Evolutionary conservation across 2,888 invertebrate species (phyloP).

Genomic region (Parelbella ahira): DNA sequence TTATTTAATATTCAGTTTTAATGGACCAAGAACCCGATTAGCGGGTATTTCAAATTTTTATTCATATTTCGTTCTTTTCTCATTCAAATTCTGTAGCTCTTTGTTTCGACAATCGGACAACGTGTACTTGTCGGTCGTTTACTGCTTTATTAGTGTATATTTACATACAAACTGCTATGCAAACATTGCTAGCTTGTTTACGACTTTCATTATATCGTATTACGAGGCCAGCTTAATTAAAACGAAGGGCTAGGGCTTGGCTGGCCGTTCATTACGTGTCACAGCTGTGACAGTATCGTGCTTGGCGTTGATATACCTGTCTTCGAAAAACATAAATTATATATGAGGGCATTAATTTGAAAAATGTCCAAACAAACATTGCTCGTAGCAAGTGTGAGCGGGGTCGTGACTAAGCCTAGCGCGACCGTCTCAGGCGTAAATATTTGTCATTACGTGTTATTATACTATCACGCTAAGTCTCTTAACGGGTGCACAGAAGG

Average conservation of each 20-base stretch:
- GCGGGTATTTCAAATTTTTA: constrained; percentile 6
- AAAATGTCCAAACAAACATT: too few species aligned
- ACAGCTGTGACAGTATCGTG: constrained; percentile 13
- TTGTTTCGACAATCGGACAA: constrained; percentile 4
- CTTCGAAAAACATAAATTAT: not conserved
- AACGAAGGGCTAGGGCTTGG: constrained; percentile 30
- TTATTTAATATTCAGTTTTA: constrained; percentile 15
- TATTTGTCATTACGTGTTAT: too few species aligned
- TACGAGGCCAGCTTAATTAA: constrained; percentile 38
- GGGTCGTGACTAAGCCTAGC: too few species aligned
- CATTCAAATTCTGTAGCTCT: constrained; percentile 2
- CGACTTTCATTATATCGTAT: constrained; percentile 39
- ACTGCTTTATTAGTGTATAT: constrained; percentile 33
- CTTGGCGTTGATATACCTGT: too few species aligned
- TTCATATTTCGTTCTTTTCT: constrained; percentile 19
- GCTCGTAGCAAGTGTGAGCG: too few species aligned
- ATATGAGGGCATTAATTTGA: too few species aligned
- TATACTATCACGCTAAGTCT: too few species aligned
- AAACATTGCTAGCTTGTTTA: constrained; percentile 37
- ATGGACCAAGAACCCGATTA: constrained; percentile 17
- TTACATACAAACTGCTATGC: constrained; percentile 37
- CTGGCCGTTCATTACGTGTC: constrained; percentile 14
- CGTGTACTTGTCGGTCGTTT: constrained; percentile 18
- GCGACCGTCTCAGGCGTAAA: too few species aligned
- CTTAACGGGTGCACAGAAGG: too few species aligned